Conservation (phyloP, 2,113 vertebrate genomes). For the Megaceryle torquata region DNA sequence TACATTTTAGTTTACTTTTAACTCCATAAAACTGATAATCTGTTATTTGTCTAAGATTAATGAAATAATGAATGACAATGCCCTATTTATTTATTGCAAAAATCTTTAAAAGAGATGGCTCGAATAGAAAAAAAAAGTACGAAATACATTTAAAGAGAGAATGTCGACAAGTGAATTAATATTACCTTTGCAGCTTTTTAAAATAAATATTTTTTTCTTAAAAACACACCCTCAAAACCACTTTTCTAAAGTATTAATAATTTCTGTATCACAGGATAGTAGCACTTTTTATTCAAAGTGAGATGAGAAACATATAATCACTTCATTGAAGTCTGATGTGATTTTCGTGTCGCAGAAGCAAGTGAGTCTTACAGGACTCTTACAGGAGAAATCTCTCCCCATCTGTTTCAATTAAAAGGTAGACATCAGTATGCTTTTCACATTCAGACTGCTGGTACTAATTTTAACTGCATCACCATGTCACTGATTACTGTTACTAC, state of each 20-base stretch:
- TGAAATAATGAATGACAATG: slow-evolving; percentile 53
- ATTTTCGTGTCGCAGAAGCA: neutral
- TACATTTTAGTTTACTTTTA: slow-evolving; percentile 63
- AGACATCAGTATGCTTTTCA: neutral
- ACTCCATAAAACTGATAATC: slow-evolving; percentile 68
- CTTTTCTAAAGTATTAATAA: neutral
- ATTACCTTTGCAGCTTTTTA: neutral
- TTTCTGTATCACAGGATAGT: neutral
- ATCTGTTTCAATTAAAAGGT: neutral
- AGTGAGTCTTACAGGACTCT: neutral
- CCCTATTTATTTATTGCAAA: slow-evolving; percentile 4
- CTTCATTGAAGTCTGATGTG: neutral
- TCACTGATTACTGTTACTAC: neutral
- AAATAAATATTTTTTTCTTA: neutral
- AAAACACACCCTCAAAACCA: neutral
- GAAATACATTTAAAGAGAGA: neutral
- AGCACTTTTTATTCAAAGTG: neutral
- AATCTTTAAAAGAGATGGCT: slow-evolving; percentile 12
- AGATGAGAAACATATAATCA: neutral
- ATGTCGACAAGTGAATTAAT: neutral
- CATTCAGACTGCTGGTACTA: neutral
- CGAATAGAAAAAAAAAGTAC: neutral
- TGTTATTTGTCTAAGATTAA: slow-evolving; percentile 53
- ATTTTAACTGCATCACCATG: neutral
- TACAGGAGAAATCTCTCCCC: neutral